A percentile compares a stretch with the other conserved stretches of the same genome.
Evolutionary conservation across 2,113 vertebrate species (phyloP).

Genomic region (Sprattus sprattus): DNA sequence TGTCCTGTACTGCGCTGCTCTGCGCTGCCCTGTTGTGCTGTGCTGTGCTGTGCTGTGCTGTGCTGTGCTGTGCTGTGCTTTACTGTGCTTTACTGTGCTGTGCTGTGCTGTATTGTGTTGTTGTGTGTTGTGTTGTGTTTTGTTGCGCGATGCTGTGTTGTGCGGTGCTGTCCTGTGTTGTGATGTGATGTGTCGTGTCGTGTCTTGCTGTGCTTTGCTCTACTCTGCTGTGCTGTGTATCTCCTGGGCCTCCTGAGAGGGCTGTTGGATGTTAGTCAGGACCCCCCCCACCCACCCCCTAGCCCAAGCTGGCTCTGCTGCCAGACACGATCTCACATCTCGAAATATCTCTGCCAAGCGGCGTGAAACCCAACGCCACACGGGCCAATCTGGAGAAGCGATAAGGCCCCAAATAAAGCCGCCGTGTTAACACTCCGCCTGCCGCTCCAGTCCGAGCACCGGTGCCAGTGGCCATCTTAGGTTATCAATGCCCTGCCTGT

Average conservation of each 20-base stretch:
- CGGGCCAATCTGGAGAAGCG: slow-evolving; percentile 46
- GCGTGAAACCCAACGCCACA: slow-evolving; percentile 43
- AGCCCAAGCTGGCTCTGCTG: slow-evolving; percentile 5
- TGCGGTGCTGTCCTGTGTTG: neutral
- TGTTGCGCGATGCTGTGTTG: neutral
- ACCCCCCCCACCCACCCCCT: neutral
- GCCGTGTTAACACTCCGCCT: slow-evolving; percentile 39
- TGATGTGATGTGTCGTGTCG: neutral
- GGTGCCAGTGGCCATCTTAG: slow-evolving; percentile 36
- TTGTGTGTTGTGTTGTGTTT: neutral
- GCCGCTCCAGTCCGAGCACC: neutral
- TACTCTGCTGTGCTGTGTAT: neutral
- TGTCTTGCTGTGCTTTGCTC: neutral
- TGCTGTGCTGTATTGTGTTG: neutral
- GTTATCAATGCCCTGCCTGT: slow-evolving; percentile 16
- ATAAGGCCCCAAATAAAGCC: slow-evolving; percentile 52
- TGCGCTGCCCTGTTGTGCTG: no score
- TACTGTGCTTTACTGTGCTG: neutral
- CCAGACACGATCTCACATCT: slow-evolving; percentile 29
- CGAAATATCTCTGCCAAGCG: slow-evolving; percentile 44
- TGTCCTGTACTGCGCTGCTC: no score
- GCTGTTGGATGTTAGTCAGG: neutral
- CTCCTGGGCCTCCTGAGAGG: no score
- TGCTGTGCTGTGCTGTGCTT: no score
- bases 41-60: no score